A percentile compares a stretch with the other conserved stretches of the same genome.
Evolutionary conservation across 2,797 vertebrate species (phyloP).

Genomic region (Lepidocolaptes lacrymiger): DNA sequence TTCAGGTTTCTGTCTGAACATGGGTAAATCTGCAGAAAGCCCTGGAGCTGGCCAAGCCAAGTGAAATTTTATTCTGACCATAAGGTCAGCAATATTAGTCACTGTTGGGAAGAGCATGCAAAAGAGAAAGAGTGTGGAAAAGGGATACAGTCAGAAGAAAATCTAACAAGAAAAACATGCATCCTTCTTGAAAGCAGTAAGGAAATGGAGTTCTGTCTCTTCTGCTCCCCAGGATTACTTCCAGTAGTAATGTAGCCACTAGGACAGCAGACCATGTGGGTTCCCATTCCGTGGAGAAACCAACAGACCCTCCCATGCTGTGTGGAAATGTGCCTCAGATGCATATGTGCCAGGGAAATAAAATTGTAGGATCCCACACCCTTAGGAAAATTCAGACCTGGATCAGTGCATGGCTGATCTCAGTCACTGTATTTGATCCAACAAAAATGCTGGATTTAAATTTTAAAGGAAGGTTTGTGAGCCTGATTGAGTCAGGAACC

Average conservation of each 20-base stretch:
- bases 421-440: conserved; percentile 23
- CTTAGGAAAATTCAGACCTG: conserved; percentile 25
- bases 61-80: background rate
- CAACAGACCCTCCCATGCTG: background rate
- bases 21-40: background rate
- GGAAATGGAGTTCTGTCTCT: background rate
- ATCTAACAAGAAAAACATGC: background rate
- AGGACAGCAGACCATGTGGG: background rate
- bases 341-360: background rate
- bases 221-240: background rate
- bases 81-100: conserved; percentile 46
- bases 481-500: background rate
- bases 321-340: background rate
- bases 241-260: background rate
- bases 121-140: background rate
- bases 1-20: background rate
- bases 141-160: background rate
- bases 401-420: background rate
- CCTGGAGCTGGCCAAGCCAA: background rate
- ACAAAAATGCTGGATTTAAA: conserved; percentile 17
- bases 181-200: background rate
- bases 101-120: conserved; percentile 6
- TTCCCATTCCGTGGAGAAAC: background rate
- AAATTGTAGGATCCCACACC: background rate
- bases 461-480: background rate